Evolutionary conservation across 1,140 invertebrate species (phyloP).

Genomic region (Zaprionus gabonicus): DNA sequence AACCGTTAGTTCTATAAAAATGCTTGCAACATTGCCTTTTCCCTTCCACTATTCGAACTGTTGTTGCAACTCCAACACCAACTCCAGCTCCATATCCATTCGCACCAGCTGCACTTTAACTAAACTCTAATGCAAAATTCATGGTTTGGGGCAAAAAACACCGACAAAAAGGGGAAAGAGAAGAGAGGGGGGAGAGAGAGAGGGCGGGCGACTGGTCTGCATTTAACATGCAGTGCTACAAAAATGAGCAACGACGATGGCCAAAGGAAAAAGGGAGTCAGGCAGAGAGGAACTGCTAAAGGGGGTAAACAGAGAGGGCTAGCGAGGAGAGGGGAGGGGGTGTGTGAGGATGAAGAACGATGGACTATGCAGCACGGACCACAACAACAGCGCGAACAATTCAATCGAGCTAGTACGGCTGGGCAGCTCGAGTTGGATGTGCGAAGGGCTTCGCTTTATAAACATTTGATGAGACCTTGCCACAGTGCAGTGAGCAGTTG

Average conservation of each 20-base stretch:
- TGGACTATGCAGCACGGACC: conserved; percentile 25
- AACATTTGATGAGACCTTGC: conserved; percentile 31
- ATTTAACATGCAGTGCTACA: conserved; percentile 63
- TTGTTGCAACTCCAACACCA: not conserved
- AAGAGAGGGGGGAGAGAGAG: not conserved
- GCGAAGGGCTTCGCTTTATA: conserved; percentile 21
- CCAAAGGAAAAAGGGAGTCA: not conserved
- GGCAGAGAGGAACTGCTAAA: not conserved
- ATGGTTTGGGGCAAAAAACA: conserved; percentile 55
- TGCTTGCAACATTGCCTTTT: conserved; percentile 10
- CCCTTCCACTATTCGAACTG: not conserved
- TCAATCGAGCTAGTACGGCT: conserved; percentile 4
- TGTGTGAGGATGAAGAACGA: not conserved
- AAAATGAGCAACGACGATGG: conserved; percentile 63
- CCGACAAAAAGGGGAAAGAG: not conserved
- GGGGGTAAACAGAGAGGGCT: not conserved
- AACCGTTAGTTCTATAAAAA: conserved; percentile 46
- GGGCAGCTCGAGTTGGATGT: conserved; percentile 15
- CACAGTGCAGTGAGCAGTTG: conserved; percentile 32
- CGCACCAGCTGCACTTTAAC: conserved; percentile 81
- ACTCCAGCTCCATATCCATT: conserved; percentile 37
- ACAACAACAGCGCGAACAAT: conserved; percentile 56
- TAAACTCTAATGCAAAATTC: conserved; percentile 82
- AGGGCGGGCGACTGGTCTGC: conserved; percentile 56
- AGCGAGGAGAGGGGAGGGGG: not conserved